These are phyloP conservation scores for Rhynchopsitta pachyrhyncha DNA, from an alignment of 2,113 vertebrate species.

Conservation along the genomic window DNA sequence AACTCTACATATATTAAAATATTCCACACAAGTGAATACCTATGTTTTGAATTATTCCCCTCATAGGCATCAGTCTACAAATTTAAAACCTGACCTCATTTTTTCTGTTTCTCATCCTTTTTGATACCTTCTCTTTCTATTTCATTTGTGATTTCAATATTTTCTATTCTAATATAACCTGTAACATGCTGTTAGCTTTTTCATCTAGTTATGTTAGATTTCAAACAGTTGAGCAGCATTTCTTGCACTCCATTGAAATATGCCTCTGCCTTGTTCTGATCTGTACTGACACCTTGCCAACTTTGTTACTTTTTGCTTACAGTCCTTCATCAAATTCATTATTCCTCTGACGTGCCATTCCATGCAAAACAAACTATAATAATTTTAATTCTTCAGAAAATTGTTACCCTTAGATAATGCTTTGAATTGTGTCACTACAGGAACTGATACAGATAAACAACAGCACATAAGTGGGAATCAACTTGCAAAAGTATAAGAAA, in stretches of 20 bases:
- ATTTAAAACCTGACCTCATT: neutral
- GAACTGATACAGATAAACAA: conserved; percentile 24
- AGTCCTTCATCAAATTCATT: neutral
- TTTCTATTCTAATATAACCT: neutral
- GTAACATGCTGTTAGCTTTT: neutral
- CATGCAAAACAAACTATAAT: neutral
- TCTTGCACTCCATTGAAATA: neutral
- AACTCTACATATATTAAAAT: neutral
- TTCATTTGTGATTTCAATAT: neutral
- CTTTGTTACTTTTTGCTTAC: neutral
- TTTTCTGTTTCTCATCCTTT: neutral
- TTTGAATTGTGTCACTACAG: neutral
- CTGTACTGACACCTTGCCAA: neutral
- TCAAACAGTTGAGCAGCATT: neutral
- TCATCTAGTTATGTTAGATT: neutral
- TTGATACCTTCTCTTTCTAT: neutral
- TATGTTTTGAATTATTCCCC: neutral
- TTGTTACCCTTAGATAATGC: neutral
- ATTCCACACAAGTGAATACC: neutral
- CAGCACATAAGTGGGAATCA: conserved; percentile 2
- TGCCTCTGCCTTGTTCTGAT: neutral
- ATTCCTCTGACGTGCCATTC: neutral
- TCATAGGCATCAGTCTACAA: neutral
- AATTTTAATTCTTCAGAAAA: neutral
- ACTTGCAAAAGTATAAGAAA: conserved; percentile 20